Evolutionary conservation across 1,140 invertebrate species (phyloP).

Genomic region (Bombus picipes): DNA sequence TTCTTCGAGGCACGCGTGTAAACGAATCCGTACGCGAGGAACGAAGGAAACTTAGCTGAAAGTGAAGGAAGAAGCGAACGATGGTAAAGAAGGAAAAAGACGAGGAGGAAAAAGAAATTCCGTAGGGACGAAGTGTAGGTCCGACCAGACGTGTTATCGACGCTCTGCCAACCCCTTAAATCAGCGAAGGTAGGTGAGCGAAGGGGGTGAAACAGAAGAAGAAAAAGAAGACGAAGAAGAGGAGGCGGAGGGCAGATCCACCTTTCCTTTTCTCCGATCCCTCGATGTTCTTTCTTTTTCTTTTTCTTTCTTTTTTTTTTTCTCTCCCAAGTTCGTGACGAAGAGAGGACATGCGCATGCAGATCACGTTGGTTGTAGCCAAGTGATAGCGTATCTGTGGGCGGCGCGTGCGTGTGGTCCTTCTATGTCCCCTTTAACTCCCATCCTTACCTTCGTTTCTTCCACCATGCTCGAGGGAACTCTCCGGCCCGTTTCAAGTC

Average conservation of each 20-base stretch:
- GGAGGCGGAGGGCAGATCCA: not conserved
- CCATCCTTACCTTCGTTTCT: conserved; percentile 42
- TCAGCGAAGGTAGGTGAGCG: conserved; percentile 59
- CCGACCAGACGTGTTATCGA: conserved; percentile 63
- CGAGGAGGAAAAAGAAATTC: conserved; percentile 45
- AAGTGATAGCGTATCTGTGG: conserved; percentile 82
- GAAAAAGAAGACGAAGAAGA: conserved; percentile 16
- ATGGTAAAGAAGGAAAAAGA: conserved; percentile 38
- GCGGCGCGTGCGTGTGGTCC: conserved; percentile 82
- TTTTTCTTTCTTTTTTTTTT: not conserved
- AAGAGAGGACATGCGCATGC: conserved; percentile 79
- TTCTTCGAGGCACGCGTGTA: conserved; percentile 50
- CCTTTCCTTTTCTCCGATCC: conserved; percentile 11
- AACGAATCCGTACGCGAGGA: conserved; percentile 33
- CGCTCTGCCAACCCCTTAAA: conserved; percentile 69
- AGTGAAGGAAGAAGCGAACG: conserved; percentile 22
- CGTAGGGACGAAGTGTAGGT: conserved; percentile 23
- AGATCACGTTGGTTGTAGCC: conserved; percentile 80
- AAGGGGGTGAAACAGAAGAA: conserved; percentile 5
- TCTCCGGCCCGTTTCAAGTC: conserved; percentile 32
- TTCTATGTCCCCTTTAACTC: conserved; percentile 70
- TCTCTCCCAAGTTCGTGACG: conserved; percentile 45
- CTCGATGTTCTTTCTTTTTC: not conserved
- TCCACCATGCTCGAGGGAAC: conserved; percentile 46
- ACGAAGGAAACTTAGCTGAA: not conserved